phyloP scores from a whole-genome alignment of 2,888 invertebrate genomes.

The Dynastes maya region DNA sequence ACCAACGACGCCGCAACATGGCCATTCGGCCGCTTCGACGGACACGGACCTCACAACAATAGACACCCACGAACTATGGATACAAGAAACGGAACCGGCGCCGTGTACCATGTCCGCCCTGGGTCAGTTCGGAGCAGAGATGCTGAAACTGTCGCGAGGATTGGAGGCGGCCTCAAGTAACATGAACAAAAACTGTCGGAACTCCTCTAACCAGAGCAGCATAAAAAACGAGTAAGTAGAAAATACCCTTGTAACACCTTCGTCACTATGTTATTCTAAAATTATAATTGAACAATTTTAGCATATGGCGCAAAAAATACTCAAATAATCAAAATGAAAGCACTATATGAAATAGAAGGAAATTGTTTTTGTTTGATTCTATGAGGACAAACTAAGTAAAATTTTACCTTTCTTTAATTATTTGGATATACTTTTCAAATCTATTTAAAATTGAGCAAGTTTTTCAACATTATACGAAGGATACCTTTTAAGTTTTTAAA shows the following conservation, averaged over 20 bases:
- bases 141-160: conserved; percentile 87
- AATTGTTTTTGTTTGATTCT: no score
- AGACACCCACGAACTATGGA: conserved; percentile 89
- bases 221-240: conserved; percentile 59
- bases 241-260: background rate
- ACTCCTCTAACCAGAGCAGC: conserved; percentile 46
- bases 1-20: conserved; percentile 74
- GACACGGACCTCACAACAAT: conserved; percentile 89
- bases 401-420: no score
- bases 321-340: no score
- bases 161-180: conserved; percentile 78
- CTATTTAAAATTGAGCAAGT: no score
- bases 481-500: no score
- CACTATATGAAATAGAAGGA: no score
- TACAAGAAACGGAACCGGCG: conserved; percentile 79
- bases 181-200: conserved; percentile 50
- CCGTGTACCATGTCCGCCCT: conserved; percentile 89
- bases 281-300: background rate
- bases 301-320: background rate
- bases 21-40: conserved; percentile 82
- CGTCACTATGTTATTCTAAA: background rate
- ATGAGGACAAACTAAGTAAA: no score
- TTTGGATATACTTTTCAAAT: no score
- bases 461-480: no score
- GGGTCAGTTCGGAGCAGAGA: conserved; percentile 90